Conservation (phyloP, 2,797 vertebrate species). For the Myotis myotis region DNA sequence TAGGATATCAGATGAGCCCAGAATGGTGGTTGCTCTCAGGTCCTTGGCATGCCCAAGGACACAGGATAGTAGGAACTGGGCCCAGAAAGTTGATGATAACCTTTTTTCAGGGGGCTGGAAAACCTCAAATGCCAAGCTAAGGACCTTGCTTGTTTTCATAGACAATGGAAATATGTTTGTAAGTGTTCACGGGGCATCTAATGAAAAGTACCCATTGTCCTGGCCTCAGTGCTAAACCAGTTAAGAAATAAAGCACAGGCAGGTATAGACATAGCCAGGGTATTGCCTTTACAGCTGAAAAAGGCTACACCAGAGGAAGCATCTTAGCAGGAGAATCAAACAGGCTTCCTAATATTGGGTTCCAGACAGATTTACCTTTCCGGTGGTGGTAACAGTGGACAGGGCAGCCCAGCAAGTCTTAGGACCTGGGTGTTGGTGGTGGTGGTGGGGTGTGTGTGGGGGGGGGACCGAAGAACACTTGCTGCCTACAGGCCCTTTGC, state of each 20-base stretch:
- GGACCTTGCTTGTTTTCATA: background rate
- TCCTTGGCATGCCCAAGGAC: background rate
- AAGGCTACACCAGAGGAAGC: background rate
- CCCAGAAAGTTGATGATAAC: background rate
- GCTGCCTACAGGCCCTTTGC: background rate
- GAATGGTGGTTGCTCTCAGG: accelerated
- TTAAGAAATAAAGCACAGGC: background rate
- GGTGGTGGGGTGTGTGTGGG: too few species aligned
- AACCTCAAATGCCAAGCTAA: background rate
- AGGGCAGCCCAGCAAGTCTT: too few species aligned
- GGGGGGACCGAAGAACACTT: background rate
- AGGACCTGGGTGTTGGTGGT: accelerated
- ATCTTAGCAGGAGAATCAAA: background rate
- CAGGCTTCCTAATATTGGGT: background rate
- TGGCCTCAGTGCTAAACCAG: background rate
- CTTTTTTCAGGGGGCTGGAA: background rate
- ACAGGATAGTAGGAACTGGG: background rate
- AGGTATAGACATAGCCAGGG: background rate
- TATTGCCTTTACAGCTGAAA: background rate
- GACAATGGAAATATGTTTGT: background rate
- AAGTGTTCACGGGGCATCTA: background rate
- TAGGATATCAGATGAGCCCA: too few species aligned
- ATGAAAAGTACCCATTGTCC: background rate
- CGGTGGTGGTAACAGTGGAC: background rate
- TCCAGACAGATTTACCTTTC: background rate